Conservation (phyloP, 1,140 invertebrate species). For the Drosophila ananassae region DNA sequence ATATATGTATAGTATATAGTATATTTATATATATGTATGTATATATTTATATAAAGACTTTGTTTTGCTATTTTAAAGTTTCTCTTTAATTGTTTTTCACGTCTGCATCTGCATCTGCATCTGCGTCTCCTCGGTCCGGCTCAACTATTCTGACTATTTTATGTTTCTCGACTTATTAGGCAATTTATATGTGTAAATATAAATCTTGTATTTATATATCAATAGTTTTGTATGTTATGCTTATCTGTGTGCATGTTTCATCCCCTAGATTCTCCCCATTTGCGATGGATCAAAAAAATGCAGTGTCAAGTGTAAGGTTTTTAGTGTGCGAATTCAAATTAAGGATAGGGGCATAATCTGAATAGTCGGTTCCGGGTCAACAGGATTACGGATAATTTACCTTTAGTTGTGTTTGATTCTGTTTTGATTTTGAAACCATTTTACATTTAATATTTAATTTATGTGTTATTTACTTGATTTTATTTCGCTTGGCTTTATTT, state of each 20-base stretch:
- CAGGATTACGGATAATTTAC: conserved; percentile 25
- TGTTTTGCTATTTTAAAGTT: conserved; percentile 68
- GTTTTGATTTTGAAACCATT: conserved; percentile 80
- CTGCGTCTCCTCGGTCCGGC: conserved; percentile 12
- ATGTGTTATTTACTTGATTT: conserved; percentile 48
- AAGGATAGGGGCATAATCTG: conserved; percentile 27
- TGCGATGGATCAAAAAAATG: conserved; percentile 16
- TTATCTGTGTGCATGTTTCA: conserved; percentile 48
- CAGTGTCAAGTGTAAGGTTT: not conserved
- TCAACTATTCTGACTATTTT: conserved; percentile 67
- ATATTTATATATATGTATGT: conserved; percentile 53
- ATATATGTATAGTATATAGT: conserved; percentile 73
- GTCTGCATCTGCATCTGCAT: not conserved
- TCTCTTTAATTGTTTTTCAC: conserved; percentile 42
- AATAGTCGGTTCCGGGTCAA: conserved; percentile 31
- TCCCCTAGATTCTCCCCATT: conserved; percentile 5
- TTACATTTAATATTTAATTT: conserved; percentile 79
- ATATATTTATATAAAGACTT: conserved; percentile 74
- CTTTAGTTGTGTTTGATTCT: conserved; percentile 44
- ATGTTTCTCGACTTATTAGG: conserved; percentile 38
- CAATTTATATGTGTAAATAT: conserved; percentile 69
- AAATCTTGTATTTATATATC: conserved; percentile 59
- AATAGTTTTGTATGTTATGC: conserved; percentile 30
- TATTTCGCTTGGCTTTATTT: conserved; percentile 28
- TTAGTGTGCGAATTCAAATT: conserved; percentile 19